Evolutionary conservation across 2,888 invertebrate species (phyloP).

Genomic region (Calameuta idolon): DNA sequence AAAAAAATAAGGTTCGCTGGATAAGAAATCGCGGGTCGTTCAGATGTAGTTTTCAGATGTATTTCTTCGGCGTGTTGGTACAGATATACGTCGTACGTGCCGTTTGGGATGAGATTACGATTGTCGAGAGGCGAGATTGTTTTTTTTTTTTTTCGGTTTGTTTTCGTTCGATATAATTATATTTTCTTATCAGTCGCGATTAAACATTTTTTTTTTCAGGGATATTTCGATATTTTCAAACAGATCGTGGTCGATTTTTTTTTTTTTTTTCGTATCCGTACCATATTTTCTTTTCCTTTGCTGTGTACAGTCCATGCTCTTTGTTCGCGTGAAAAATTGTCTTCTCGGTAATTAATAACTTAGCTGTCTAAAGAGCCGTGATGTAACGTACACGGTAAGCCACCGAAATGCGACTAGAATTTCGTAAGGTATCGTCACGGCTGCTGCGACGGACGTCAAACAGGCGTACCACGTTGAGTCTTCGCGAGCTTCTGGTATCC

Average conservation of each 20-base stretch:
- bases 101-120: too few species aligned
- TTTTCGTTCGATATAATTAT: neutral
- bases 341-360: neutral
- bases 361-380: neutral
- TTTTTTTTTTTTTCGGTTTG: neutral
- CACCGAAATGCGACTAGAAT: neutral
- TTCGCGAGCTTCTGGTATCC: neutral
- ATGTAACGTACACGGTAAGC: neutral
- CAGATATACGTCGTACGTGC: too few species aligned
- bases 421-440: neutral
- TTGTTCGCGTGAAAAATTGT: neutral
- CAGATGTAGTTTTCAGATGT: neutral
- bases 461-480: neutral
- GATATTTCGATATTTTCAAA: neutral
- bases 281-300: neutral
- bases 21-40: neutral
- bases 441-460: neutral
- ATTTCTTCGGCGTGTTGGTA: neutral
- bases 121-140: neutral
- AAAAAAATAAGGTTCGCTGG: neutral
- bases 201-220: neutral
- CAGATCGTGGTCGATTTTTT: neutral
- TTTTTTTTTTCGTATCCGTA: neutral
- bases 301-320: neutral
- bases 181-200: neutral